Base-by-base conservation (phyloP, 2,113 vertebrate genomes). In the Saccopteryx leptura region DNA sequence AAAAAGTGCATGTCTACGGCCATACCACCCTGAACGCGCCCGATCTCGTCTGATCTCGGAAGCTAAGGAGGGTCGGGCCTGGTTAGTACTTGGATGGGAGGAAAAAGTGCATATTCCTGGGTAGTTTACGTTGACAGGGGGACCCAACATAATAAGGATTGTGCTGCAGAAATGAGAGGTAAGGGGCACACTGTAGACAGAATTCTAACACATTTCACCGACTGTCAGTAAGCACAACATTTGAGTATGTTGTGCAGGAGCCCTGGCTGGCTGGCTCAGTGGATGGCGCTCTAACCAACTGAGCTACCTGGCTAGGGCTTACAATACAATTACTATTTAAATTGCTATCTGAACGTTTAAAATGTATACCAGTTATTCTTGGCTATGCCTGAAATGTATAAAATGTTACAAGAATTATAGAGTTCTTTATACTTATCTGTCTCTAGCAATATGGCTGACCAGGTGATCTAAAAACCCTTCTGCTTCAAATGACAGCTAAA, bases 401-500 rank as follows among this genome's bases (percentile, higher is more conserved):
- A 71, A 83, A 19, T 56, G 54, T 87, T 76, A 13, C 50, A 83
- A 82, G 46, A 91, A 79, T 93, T 75, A 68, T 84, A 54, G 19
- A 61, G 14, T 28, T 50, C 21, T 66, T 88, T n/a, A 48, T 79
- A 76, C 50, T 52, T 79, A 72, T 84, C 19, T 83, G 66, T 86
- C 74, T 93, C 58, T 86, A 60, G 66, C 19, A 86, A n/a, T 68
- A 46, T 81, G 74, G 13, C 46, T 86, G 15, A 84, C 50, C 66
- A 90, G 58, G 26, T 90, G n/a, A 94, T 71, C 26, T 50, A 18
- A 78, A 90, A 81, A 52, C 18, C 4, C 26, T 81, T 56, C 56
- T 83, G 88, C 33, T 63, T 88, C 19, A 91, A 76, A 65, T 94
- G 54, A 72, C 83, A 88, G 84, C 58, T 88, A 78, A 83, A 78